Conservation (phyloP, 2,797 vertebrate species). For the Miichthys miiuy region DNA sequence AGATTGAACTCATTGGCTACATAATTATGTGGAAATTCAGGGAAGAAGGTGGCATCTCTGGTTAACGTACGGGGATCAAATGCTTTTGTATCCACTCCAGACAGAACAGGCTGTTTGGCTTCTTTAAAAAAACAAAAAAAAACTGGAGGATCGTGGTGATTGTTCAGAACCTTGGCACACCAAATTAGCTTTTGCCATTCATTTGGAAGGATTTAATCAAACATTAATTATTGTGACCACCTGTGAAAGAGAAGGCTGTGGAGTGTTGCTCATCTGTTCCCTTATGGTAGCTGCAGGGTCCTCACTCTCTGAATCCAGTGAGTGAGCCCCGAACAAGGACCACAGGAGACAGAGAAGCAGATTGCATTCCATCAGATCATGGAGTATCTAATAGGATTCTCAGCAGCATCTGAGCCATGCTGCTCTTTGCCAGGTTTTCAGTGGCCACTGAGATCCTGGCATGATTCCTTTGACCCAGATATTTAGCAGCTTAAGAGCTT, state of each 20-base stretch:
- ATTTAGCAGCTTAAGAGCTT: slow-evolving; percentile 71
- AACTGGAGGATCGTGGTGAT: slow-evolving; percentile 52
- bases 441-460: slow-evolving; percentile 59
- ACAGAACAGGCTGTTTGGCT: slow-evolving; percentile 63
- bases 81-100: slow-evolving; percentile 73
- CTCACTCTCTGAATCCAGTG: slow-evolving; percentile 39
- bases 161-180: slow-evolving; percentile 63
- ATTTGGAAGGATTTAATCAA: slow-evolving; percentile 79
- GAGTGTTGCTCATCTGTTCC: slow-evolving; percentile 66
- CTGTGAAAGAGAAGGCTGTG: slow-evolving; percentile 69
- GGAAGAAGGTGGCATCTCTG: slow-evolving; percentile 55
- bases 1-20: slow-evolving; percentile 55
- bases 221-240: slow-evolving; percentile 80
- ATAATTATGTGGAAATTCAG: slow-evolving; percentile 67
- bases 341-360: slow-evolving; percentile 64
- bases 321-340: slow-evolving; percentile 56
- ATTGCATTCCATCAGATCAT: slow-evolving; percentile 75
- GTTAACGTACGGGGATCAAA: slow-evolving; percentile 67
- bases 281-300: slow-evolving; percentile 58
- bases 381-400: slow-evolving; percentile 66
- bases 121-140: slow-evolving; percentile 61
- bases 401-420: slow-evolving; percentile 57
- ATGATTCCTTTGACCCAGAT: slow-evolving; percentile 78
- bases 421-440: slow-evolving; percentile 68
- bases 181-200: slow-evolving; percentile 71